Base-by-base conservation (phyloP, 2,113 vertebrate genomes). In the Oxygymnocypris stewartii region DNA sequence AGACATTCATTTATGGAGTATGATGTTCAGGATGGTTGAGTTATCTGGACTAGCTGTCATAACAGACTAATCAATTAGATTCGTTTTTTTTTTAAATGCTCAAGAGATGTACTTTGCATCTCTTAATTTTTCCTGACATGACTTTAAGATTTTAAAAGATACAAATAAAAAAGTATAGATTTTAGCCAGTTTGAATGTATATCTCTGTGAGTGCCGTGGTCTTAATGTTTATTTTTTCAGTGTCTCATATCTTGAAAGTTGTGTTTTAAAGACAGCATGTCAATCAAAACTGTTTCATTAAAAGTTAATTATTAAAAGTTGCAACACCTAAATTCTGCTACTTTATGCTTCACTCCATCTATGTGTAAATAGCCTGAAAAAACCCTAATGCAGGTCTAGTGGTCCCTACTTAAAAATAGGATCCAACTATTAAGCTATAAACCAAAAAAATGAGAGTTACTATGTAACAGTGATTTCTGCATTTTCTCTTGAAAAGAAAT, bases 401-500 rank as follows among this genome's bases (percentile, higher is more conserved):
- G 16, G 31, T 31, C 13, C 6, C 65, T 67, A 67, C 16, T 37
- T 8, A 35, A 31, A 31, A 31, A 16, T 35, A 69, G 28, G 1
- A 8, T 14, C 3, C 28, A 69, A 9, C 31, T 37, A 12, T 12
- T 12, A 63, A 12, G 4, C n/a, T 3, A 73, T 73, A 40, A 40
- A 76, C 9, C 40, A 61, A 23, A 67, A 18, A 54, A 37, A 11
- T 8, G 13, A 25, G 14, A 16, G 4, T 69, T 25, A 79, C 18
- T 35, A 77, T 23, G n/a, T 23, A 28, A 4, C 23, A 74, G 20
- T 73, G 11, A 40, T 23, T 73, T 57, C n/a, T 31, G n/a, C 8
- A 8, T 23, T 61, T 81, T 44, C 47, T 37, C 51, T 79, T 28
- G 23, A 79, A 51, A 79, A 85, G 35, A 79, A n/a, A 79, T 44